Evolutionary conservation across 2,888 invertebrate genomes (phyloP), one percentile per base, ranked within the genome.

Genomic region (Melanargia galathea): DNA sequence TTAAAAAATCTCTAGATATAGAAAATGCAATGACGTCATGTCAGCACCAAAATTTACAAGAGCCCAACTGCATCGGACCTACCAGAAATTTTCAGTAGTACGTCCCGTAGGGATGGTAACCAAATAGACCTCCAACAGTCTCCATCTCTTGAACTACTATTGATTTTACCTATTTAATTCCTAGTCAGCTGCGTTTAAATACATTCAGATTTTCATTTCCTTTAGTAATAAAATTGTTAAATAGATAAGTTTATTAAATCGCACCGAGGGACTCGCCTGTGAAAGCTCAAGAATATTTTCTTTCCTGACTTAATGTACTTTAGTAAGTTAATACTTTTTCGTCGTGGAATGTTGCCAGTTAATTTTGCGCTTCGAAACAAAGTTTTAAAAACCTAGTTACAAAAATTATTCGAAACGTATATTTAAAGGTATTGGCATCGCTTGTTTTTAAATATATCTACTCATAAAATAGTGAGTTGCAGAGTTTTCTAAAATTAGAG

Each of bases 151-250:
- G 65, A 66, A 70, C 62, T 66, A 59, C 67, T 73, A 76, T 82
- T 80, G 80, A 77, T 76, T 78, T 81, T 76, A 75, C 18, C 75
- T 76, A 75, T 80, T 83, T 81, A 75, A 80, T 80, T 77, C 72
- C 75, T 73, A 75, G 70, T 73, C 76, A 73, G 80, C 74, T 75
- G 74, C 81, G 81, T 83, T 86, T 82, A 84, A 75, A 78, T 77
- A 74, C 82, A 82, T 83, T 86, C 82, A 83, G 75, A 78, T 79
- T 85, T 81, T 79, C 74, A 86, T 87, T 86, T 87, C 82, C 81
- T 71, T 73, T 80, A 77, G 78, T 83, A 83, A 86, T 74, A 72
- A 72, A 72, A 72, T 83, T 86, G 82, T 83, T 83, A 83, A 30
- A 81, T 77, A 75, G 77, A 71, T 70, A 77, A 81, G 77, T 83